phyloP scores from a whole-genome alignment of 2,113 vertebrate species.

The Microcebus jonahi region DNA sequence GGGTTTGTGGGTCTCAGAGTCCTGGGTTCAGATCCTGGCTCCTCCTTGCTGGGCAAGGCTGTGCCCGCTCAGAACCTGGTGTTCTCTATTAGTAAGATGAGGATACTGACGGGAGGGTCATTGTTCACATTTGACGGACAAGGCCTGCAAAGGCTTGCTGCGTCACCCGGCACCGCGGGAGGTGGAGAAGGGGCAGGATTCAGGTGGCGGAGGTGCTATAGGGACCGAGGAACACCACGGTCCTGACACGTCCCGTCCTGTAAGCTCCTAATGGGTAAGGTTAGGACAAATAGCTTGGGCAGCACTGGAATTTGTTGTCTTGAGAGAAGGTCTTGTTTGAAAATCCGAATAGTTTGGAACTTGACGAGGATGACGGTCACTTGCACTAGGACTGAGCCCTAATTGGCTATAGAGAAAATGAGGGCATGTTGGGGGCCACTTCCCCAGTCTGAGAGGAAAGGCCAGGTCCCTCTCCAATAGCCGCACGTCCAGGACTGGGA shows the following conservation, averaged over 20 bases:
- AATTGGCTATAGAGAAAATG: not conserved
- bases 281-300: not conserved
- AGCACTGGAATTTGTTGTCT: not conserved
- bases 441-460: not conserved
- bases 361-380: fast-evolving
- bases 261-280: not conserved
- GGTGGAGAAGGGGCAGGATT: not conserved
- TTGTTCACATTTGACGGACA: not conserved
- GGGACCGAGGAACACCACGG: fast-evolving
- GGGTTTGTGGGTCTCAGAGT: not conserved
- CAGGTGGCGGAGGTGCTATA: no score
- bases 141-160: not conserved
- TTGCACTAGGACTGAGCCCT: not conserved
- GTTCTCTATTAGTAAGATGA: not conserved
- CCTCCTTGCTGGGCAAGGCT: not conserved
- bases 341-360: not conserved
- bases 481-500: not conserved
- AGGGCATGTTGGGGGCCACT: not conserved
- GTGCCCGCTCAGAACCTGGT: not conserved
- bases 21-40: not conserved
- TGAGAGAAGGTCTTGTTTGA: not conserved
- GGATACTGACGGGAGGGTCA: not conserved
- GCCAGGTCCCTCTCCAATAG: not conserved
- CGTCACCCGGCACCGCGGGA: fast-evolving
- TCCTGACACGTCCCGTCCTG: not conserved